Base-by-base conservation (phyloP, 2,797 vertebrate genomes). In the Apogon talboti region DNA sequence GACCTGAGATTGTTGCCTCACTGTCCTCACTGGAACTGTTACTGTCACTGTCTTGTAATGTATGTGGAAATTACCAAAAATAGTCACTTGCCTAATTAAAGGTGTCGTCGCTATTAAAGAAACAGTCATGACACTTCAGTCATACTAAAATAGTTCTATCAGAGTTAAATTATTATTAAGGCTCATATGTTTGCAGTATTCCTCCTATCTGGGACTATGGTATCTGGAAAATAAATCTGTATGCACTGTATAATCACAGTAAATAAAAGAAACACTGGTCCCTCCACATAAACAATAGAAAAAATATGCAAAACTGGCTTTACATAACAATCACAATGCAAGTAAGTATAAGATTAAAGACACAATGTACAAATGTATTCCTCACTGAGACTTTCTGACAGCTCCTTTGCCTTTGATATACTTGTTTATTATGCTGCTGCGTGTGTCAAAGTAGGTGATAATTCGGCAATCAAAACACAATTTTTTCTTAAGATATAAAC, bases 401-500 rank as follows among this genome's bases (percentile, higher is more conserved):
- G 16, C 57, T 53, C 50, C 9, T 33, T 0, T 49, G 28, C 24
- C 45, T 67, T 41, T 62, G 38, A 66, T 54, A 19, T 35, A 61
- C 33, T 0, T 15, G 14, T 49, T 12, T 30, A 51, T 58, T 33
- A 21, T 15, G 6, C 21, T 48, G 60, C 64, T 58, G n/a, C 35
- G 30, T 66, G n/a, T 41, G 30, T 66, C 51, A 50, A 24, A n/a
- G n/a, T n/a, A n/a, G n/a, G n/a, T n/a, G 3, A 15, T 43, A 24
- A 28, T 38, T 44, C 50, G 9, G 13, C 38, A 60, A 45, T 7
- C 7, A 24, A 24, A 18, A 21, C 13, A n/a, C 21, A 35, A 44
- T n/a, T 50, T 35, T 28, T n/a, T 51, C n/a, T 44, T 38, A 33
- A 48, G 14, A 58, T 19, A 43, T 52, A 55, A 62, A 55, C 55